Evolutionary conservation across 1,140 invertebrate genomes (phyloP), one percentile per base, ranked within the genome.

Genomic region (Drosophila ananassae): DNA sequence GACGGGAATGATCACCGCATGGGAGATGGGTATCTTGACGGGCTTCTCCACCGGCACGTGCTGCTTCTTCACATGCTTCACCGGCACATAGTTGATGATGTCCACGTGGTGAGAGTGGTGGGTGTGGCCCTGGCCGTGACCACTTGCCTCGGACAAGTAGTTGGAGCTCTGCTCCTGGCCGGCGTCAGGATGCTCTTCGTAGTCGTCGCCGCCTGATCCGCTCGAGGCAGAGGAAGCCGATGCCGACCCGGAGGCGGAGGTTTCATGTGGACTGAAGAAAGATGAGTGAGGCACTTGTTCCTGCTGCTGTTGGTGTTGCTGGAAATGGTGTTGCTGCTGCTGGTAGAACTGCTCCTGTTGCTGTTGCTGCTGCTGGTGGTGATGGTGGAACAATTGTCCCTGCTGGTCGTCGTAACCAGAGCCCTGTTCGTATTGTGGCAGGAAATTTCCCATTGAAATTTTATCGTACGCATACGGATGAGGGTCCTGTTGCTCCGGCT

Each of bases 61-160:
- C 10, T 96, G 93, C 79, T 96, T 94, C 85, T 95, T 95, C 77
- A 95, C 94, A 9, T 95, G 92, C 41, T 95, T 95, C 32, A 96
- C 92, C 12, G 93, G 92, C 10, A 96, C 93, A 41, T 95, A 95
- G 79, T 94, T 95, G 13, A 94, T 94, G 37, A 95, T 93, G 90
- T 96, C 95, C n/a, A 95, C 92, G 53, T 95, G 95, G 53, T 95
- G 93, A 9, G 83, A 75, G 46, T 83, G 78, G 25, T 87, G 71
- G 10, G 62, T 61, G 53, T 89, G 64, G 3, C 56, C 55, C 39
- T 61, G 51, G 60, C 66, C 39, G 13, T 57, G 67, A 41, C 64
- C 79, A 56, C 68, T 67, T 17, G 68, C 51, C 44, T 77, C 81
- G 9, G 67, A 53, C 46, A 79, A 72, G 52, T 73, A 79, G 60